Evolutionary conservation across 2,113 vertebrate species (phyloP), one percentile per base, ranked within the genome.

Genomic region (Bujurquina vittata): DNA sequence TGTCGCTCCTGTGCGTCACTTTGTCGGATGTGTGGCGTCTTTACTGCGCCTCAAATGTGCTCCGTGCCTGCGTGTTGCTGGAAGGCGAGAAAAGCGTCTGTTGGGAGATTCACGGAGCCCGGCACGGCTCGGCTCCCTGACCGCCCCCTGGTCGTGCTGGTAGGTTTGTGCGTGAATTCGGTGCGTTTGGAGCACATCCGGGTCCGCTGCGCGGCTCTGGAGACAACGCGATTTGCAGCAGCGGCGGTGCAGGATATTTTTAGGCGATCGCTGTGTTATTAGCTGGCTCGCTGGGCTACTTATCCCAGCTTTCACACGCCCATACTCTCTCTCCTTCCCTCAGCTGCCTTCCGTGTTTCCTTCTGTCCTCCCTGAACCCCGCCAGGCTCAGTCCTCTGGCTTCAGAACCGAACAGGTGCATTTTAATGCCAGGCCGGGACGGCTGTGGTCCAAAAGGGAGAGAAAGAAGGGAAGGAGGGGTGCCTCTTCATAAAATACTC

Each of bases 331-430:
- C 26, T 73, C 61, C 49, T 10, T 12, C 17, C 17, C 14, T 49
- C 33, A 46, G 43, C 14, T 15, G n/a, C 5, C 18, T 33, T 22
- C 11, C 43, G 43, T 5, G 43, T 14, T 14, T 15, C 14, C 43
- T 46, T 15, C 43, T 46, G 43, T 46, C 43, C 14, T 46, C 5
- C 12, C 43, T 46, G 43, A 15, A 14, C 4, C 43, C 43, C 43
- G 15, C 4, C 43, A 46, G 43, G 54, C 76, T 81, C 80, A 37
- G 60, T 81, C 84, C 63, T 77, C 81, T 63, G 84, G 55, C 81
- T 60, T 23, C 73, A 4, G 23, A 14, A 10, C 80, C 33, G 73
- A 91, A 86, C 92, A 92, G 92, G 89, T 93, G 92, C 88, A 77
- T 85, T 57, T 60, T 72, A 84, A 29, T 60, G 78, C 20, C 77